Evolutionary conservation across 53 echinoderm and acorn worm species (phyloP), one percentile per base, ranked within the genome.

Genomic region (Astropecten irregularis): DNA sequence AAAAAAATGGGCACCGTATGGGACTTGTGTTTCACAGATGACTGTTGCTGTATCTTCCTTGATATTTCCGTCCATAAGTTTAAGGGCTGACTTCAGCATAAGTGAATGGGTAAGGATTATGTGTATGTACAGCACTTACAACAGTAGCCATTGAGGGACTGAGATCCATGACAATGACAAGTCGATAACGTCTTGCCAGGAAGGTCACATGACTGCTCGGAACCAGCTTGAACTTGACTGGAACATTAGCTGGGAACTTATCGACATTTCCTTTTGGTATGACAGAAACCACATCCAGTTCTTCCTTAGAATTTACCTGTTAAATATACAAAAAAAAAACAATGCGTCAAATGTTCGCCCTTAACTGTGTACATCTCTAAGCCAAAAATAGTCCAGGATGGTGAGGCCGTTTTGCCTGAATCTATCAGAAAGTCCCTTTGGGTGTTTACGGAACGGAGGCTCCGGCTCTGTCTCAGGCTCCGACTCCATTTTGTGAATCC

Each of bases 61-160:
- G n/a, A n/a, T n/a, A n/a, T n/a, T n/a, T n/a, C n/a, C n/a, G n/a
- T n/a, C n/a, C n/a, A n/a, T n/a, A n/a, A n/a, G n/a, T n/a, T n/a
- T n/a, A n/a, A n/a, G n/a, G n/a, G n/a, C n/a, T n/a, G n/a, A n/a
- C n/a, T n/a, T n/a, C n/a, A n/a, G n/a, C n/a, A n/a, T n/a, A n/a
- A n/a, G n/a, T n/a, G n/a, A n/a, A n/a, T n/a, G n/a, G n/a, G n/a
- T n/a, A n/a, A n/a, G n/a, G n/a, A n/a, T n/a, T n/a, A n/a, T n/a
- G n/a, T n/a, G n/a, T n/a, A n/a, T n/a, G n/a, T n/a, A n/a, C n/a
- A n/a, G n/a, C n/a, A 87, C 95, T 90, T 49, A 95, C 95, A 62
- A 97, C 99, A 35, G 94, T 83, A 16, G 92, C 89, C 99, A 97
- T 97, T 28, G 99, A 97, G 0, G 99, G 99, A 77, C 99, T 97